Percentiles rank a stretch among this genome's conserved stretches.
Conservation (phyloP, 2,888 invertebrate species). For the Pyrrhia umbra region DNA sequence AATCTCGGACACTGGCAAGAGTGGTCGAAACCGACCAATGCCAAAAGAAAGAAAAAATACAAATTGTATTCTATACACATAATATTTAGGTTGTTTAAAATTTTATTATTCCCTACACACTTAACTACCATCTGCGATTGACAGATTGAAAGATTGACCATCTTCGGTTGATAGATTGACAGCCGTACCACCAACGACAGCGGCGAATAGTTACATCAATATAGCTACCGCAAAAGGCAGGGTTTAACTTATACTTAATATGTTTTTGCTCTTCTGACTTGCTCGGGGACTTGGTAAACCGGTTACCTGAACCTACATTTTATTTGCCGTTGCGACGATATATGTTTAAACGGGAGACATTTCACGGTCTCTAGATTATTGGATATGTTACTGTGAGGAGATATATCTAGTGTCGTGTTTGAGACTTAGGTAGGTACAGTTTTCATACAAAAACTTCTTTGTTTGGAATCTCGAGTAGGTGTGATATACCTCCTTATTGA, state of each 20-base stretch:
- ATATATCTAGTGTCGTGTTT: too few relatives aligned
- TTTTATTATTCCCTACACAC: too few relatives aligned
- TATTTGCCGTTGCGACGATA: constrained; percentile 42
- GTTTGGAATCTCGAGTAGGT: too few relatives aligned
- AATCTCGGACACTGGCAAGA: too few relatives aligned
- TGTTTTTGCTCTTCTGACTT: constrained; percentile 31
- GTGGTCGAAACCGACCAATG: too few relatives aligned
- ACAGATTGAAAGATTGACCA: constrained; percentile 1
- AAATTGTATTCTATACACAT: too few relatives aligned
- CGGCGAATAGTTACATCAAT: constrained; percentile 8
- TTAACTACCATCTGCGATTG: too few relatives aligned
- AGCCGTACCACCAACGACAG: neutral
- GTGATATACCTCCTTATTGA: too few relatives aligned
- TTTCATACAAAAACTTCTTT: too few relatives aligned
- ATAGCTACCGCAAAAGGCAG: constrained; percentile 9
- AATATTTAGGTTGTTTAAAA: too few relatives aligned
- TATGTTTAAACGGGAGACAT: constrained; percentile 24
- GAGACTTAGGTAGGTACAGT: too few relatives aligned
- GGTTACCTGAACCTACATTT: constrained; percentile 53
- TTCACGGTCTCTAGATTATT: constrained; percentile 24
- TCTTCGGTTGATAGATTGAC: constrained; percentile 19
- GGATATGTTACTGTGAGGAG: neutral
- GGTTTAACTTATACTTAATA: constrained; percentile 3
- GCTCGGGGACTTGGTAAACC: constrained; percentile 22
- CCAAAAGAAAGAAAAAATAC: too few relatives aligned